Conservation (phyloP, 2,113 vertebrate species). For the Microcebus griseorufus region DNA sequence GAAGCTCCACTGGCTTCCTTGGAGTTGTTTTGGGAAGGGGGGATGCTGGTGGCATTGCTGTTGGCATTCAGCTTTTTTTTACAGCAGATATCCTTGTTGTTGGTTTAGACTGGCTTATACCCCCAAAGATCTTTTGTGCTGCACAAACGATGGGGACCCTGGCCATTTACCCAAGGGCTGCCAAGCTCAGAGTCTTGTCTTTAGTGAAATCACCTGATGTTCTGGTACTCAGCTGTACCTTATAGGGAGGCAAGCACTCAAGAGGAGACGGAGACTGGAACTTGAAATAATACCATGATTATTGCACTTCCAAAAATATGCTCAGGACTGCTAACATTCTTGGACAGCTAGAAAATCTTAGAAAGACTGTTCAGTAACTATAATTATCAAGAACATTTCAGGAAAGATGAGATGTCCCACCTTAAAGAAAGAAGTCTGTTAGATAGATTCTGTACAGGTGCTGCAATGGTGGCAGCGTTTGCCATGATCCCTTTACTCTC, state of each 20-base stretch:
- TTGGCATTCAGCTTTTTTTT: conserved; percentile 66
- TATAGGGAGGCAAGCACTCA: not conserved
- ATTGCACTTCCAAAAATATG: not conserved
- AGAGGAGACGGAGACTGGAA: not conserved
- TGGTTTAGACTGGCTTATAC: conserved; percentile 71
- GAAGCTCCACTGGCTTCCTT: conserved; percentile 38
- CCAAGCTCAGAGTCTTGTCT: not conserved
- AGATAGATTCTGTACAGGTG: not conserved
- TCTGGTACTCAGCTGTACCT: not conserved
- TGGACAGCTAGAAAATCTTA: not conserved
- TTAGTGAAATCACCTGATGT: not conserved
- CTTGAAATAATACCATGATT: not conserved
- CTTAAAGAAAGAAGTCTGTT: not conserved
- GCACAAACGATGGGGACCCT: not conserved
- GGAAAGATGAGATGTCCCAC: not conserved
- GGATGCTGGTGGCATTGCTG: conserved; percentile 78
- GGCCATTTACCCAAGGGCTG: not conserved
- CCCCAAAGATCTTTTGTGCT: not conserved
- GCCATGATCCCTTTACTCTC: not conserved
- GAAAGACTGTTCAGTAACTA: not conserved
- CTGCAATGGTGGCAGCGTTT: not conserved
- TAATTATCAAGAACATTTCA: not conserved
- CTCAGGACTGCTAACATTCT: not conserved
- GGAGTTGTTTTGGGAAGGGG: conserved; percentile 73
- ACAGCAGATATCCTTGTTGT: conserved; percentile 74